Evolutionary conservation across 2,797 vertebrate genomes (phyloP).

Genomic region (Intellagama lesueurii): DNA sequence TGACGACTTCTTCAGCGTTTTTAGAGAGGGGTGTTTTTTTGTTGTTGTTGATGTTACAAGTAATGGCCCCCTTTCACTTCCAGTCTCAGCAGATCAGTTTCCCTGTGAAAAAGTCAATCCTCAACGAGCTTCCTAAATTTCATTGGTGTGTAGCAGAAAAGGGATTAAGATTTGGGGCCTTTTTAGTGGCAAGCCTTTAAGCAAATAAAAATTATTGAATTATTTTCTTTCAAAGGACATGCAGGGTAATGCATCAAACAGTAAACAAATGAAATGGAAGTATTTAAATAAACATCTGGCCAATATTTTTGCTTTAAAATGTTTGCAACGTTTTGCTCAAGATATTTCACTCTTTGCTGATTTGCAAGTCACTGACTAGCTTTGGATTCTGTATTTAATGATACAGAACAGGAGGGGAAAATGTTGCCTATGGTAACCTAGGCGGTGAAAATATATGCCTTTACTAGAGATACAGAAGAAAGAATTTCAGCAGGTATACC

Average conservation of each 20-base stretch:
- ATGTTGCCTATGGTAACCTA: not conserved
- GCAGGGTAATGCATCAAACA: constrained; percentile 43
- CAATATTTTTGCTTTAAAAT: constrained; percentile 3
- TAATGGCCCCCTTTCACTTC: constrained; percentile 70
- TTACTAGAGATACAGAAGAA: not conserved
- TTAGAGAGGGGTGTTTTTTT: constrained; percentile 47
- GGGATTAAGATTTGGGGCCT: constrained; percentile 72
- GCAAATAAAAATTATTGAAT: constrained; percentile 71
- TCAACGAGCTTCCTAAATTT: constrained; percentile 72
- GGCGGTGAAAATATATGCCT: not conserved
- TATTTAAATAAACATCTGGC: constrained; percentile 34
- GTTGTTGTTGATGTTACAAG: constrained; percentile 38
- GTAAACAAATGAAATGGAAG: constrained; percentile 19
- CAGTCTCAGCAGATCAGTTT: constrained; percentile 65
- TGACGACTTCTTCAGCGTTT: constrained; percentile 67
- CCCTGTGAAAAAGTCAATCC: constrained; percentile 75
- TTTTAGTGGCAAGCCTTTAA: constrained; percentile 74
- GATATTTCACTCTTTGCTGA: too few species aligned
- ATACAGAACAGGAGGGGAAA: not conserved
- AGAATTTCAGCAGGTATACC: constrained; percentile 1
- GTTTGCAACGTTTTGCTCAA: constrained; percentile 15
- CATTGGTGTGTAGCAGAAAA: constrained; percentile 72
- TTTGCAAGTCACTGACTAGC: not conserved
- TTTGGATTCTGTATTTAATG: not conserved
- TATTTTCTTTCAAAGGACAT: constrained; percentile 63